A percentile compares a stretch with the other conserved stretches of the same genome.
Conservation (phyloP, 1,140 invertebrate genomes). For the Papilio polyxenes region DNA sequence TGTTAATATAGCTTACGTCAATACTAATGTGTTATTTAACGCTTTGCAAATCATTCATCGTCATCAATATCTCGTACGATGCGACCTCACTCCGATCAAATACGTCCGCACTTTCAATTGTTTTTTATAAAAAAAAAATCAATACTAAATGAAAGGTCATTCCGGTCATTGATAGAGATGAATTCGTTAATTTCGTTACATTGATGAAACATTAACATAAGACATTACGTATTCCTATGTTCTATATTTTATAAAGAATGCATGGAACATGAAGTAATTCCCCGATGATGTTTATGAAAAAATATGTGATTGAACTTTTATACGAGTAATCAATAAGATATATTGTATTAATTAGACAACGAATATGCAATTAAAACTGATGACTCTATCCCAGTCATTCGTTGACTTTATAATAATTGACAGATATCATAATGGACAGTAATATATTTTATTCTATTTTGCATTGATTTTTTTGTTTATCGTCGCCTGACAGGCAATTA, state of each 20-base stretch:
- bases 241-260: no score
- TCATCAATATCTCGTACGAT: no score
- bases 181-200: slow-evolving; percentile 57
- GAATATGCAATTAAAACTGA: slow-evolving; percentile 64
- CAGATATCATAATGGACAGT: slow-evolving; percentile 57
- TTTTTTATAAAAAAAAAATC: no score
- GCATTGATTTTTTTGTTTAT: slow-evolving; percentile 67
- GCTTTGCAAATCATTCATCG: no score
- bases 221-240: slow-evolving; percentile 11
- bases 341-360: slow-evolving; percentile 40
- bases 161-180: slow-evolving; percentile 48
- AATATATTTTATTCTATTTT: slow-evolving; percentile 66
- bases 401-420: slow-evolving; percentile 57
- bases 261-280: no score
- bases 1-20: no score
- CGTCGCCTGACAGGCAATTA: slow-evolving; percentile 67
- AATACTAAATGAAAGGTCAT: slow-evolving; percentile 61
- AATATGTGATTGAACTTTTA: slow-evolving; percentile 28
- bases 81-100: no score
- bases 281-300: no score
- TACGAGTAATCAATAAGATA: neutral
- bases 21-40: no score
- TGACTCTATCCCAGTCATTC: slow-evolving; percentile 57
- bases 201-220: neutral
- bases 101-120: no score